phyloP scores from a whole-genome alignment of 2,113 vertebrate species.

The Eretmochelys imbricata region DNA sequence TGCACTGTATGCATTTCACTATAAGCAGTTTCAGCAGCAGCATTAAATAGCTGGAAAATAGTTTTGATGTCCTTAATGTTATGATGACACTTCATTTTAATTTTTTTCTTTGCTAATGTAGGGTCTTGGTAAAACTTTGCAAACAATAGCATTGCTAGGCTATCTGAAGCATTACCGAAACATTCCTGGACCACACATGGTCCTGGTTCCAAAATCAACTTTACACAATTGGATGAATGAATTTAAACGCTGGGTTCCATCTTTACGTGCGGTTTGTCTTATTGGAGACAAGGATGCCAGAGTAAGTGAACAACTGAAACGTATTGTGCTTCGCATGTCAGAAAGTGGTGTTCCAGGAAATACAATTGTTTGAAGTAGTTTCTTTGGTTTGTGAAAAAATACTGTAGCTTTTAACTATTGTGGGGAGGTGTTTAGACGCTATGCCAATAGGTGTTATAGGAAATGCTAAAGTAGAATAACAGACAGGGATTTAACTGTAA shows the following conservation, averaged over 20 bases:
- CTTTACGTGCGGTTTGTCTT: constrained; percentile 89
- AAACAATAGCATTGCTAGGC: constrained; percentile 90
- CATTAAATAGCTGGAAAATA: neutral
- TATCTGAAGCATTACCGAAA: constrained; percentile 92
- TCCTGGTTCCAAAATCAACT: constrained; percentile 92
- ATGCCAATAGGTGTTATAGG: neutral
- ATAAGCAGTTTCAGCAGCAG: neutral
- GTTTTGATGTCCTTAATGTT: neutral
- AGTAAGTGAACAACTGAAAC: constrained; percentile 77
- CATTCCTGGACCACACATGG: constrained; percentile 92
- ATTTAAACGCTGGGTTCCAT: constrained; percentile 92
- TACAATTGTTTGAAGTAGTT: neutral
- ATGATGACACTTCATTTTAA: neutral
- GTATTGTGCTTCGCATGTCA: fast-evolving
- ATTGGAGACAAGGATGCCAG: constrained; percentile 89
- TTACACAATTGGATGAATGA: constrained; percentile 94
- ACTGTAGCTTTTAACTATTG: neutral
- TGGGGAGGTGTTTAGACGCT: neutral
- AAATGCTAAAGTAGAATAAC: neutral
- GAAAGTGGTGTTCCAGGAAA: neutral
- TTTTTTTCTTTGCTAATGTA: constrained; percentile 64
- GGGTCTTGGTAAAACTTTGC: constrained; percentile 92
- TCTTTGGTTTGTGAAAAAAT: neutral
- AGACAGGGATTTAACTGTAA: neutral
- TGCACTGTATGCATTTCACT: neutral